These are phyloP conservation scores for Dromius quadrimaculatus DNA, from an alignment of 2,888 invertebrate genomes.

Conservation along the genomic window DNA sequence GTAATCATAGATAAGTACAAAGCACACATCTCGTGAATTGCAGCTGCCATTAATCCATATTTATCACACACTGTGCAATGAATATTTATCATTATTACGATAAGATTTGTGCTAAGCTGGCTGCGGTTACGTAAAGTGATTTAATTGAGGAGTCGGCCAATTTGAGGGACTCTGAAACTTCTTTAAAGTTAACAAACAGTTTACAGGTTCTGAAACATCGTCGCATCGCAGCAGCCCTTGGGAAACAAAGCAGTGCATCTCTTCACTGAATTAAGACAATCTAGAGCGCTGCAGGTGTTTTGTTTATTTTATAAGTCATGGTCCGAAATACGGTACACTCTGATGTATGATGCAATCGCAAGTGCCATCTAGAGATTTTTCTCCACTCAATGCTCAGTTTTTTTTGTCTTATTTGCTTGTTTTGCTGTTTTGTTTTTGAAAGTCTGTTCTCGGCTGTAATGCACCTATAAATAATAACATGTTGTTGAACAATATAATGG, in stretches of 20 bases:
- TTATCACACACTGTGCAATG: constrained; percentile 17
- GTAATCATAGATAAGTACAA: no score
- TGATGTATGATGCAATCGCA: constrained; percentile 37
- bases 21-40: not conserved
- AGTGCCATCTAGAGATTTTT: constrained; percentile 17
- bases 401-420: constrained; percentile 3
- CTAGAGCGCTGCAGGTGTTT: constrained; percentile 21
- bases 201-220: constrained; percentile 43
- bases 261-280: constrained; percentile 45
- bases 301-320: constrained; percentile 44
- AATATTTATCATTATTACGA: constrained; percentile 35
- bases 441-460: constrained; percentile 17
- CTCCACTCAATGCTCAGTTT: constrained; percentile 4
- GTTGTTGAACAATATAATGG: constrained; percentile 10
- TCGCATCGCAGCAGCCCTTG: constrained; percentile 17
- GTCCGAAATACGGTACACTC: constrained; percentile 38
- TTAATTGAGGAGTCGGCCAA: constrained; percentile 44
- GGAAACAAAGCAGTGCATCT: constrained; percentile 43
- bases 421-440: constrained; percentile 7
- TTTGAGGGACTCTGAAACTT: constrained; percentile 41
- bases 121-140: constrained; percentile 39
- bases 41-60: constrained; percentile 15
- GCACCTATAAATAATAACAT: constrained; percentile 27
- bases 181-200: constrained; percentile 42
- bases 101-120: constrained; percentile 27